Evolutionary conservation across 2,888 invertebrate species (phyloP).

Genomic region (Lasioglossum oenotherae): DNA sequence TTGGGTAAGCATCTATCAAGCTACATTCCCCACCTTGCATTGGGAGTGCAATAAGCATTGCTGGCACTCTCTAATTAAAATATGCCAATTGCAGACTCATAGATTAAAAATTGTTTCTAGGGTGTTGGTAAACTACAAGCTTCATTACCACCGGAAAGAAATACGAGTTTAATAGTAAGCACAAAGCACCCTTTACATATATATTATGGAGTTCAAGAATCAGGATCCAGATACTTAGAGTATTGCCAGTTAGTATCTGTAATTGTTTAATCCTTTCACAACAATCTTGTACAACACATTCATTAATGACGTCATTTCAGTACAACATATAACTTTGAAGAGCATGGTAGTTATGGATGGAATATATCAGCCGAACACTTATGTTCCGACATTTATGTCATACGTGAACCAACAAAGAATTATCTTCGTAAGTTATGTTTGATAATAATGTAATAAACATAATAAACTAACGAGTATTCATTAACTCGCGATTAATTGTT

Average conservation of each 20-base stretch:
- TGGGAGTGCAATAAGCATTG: neutral
- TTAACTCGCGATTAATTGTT: constrained; percentile 31
- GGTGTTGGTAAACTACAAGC: constrained; percentile 74
- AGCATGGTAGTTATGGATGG: constrained; percentile 83
- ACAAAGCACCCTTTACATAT: constrained; percentile 78
- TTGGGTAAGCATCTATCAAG: constrained; percentile 66
- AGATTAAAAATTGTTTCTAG: constrained; percentile 68
- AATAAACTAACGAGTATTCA: constrained; percentile 10
- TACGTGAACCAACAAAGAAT: constrained; percentile 75
- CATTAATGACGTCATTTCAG: constrained; percentile 64
- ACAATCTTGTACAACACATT: neutral
- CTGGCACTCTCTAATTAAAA: neutral
- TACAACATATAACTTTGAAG: constrained; percentile 76
- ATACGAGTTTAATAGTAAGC: constrained; percentile 74
- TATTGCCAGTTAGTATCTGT: constrained; percentile 77
- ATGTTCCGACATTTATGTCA: constrained; percentile 76
- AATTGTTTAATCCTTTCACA: neutral
- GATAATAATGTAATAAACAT: neutral
- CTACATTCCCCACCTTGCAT: too few species aligned
- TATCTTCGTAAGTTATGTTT: constrained; percentile 80
- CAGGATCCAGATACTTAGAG: constrained; percentile 18
- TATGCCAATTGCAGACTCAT: neutral
- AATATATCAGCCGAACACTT: constrained; percentile 74
- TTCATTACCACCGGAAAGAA: constrained; percentile 70
- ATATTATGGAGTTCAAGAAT: constrained; percentile 65